A percentile compares a stretch with the other conserved stretches of the same genome.
Conservation (phyloP, 2,888 invertebrate species). For the Drosophila austrosaltans region DNA sequence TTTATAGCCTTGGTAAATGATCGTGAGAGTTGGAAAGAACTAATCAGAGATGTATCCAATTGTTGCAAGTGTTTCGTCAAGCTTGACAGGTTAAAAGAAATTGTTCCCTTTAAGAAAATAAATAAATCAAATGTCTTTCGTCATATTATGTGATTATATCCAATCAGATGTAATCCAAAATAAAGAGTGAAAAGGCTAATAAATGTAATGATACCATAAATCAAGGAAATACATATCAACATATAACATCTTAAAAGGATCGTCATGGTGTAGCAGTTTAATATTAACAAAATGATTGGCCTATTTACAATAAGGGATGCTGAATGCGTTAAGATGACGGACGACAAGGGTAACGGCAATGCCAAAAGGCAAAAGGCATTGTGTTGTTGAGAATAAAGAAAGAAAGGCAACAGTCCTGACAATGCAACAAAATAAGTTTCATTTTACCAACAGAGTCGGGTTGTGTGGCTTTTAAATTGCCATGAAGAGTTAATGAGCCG, state of each 20-base stretch:
- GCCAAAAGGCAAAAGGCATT: constrained; percentile 17
- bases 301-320: constrained; percentile 61
- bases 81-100: constrained; percentile 1
- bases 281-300: constrained; percentile 62
- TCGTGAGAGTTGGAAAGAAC: no score
- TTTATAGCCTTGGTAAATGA: no score
- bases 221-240: constrained; percentile 44
- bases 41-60: no score
- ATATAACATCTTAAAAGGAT: constrained; percentile 60
- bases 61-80: background rate
- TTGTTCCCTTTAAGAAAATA: background rate
- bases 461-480: constrained; percentile 56
- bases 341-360: constrained; percentile 10
- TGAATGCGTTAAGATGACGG: constrained; percentile 21
- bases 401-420: constrained; percentile 29
- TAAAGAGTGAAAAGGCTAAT: constrained; percentile 35
- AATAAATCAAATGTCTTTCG: constrained; percentile 3
- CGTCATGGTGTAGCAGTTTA: constrained; percentile 58
- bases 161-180: constrained; percentile 40
- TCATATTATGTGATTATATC: constrained; percentile 49
- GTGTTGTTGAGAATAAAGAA: constrained; percentile 10
- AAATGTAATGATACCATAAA: constrained; percentile 68
- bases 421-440: constrained; percentile 35
- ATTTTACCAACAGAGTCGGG: constrained; percentile 30
- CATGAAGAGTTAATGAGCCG: constrained; percentile 81